Evolutionary conservation across 1,140 invertebrate species (phyloP).

Genomic region (Bicyclus anynana): DNA sequence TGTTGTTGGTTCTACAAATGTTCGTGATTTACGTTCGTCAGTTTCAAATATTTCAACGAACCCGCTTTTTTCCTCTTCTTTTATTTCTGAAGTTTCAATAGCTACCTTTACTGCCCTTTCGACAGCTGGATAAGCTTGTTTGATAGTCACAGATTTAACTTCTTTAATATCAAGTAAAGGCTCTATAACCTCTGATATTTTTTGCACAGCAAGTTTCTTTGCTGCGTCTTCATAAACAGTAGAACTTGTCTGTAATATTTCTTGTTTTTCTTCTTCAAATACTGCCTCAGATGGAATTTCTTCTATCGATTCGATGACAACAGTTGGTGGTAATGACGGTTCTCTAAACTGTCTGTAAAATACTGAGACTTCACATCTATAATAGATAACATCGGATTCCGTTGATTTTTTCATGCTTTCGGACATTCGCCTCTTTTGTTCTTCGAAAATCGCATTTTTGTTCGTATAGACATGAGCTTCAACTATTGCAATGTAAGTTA

Average conservation of each 20-base stretch:
- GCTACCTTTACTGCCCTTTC: conserved; percentile 19
- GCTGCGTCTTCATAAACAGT: conserved; percentile 23
- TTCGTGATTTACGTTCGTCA: not conserved
- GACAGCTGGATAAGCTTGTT: conserved; percentile 18
- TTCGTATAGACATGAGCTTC: conserved; percentile 66
- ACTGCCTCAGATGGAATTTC: conserved; percentile 14
- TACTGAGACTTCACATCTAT: conserved; percentile 5
- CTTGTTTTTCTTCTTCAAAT: not conserved
- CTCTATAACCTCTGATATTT: conserved; percentile 34
- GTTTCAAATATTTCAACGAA: conserved; percentile 27
- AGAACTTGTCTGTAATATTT: conserved; percentile 13
- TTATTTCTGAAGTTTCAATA: conserved; percentile 28
- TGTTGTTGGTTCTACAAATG: conserved; percentile 12
- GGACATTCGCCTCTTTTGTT: conserved; percentile 28
- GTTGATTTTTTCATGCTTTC: conserved; percentile 19
- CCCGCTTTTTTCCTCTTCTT: conserved; percentile 25
- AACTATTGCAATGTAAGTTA: conserved; percentile 59
- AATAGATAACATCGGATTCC: not conserved
- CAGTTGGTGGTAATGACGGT: conserved; percentile 5
- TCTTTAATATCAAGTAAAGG: conserved; percentile 16
- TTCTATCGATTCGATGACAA: conserved; percentile 17
- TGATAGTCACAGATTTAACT: conserved; percentile 3
- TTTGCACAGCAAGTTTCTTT: conserved; percentile 30
- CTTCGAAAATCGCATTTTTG: conserved; percentile 49
- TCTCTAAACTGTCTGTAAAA: conserved; percentile 2